Base-by-base conservation (phyloP, 2,797 vertebrate species). In the Sarcophilus harrisii region DNA sequence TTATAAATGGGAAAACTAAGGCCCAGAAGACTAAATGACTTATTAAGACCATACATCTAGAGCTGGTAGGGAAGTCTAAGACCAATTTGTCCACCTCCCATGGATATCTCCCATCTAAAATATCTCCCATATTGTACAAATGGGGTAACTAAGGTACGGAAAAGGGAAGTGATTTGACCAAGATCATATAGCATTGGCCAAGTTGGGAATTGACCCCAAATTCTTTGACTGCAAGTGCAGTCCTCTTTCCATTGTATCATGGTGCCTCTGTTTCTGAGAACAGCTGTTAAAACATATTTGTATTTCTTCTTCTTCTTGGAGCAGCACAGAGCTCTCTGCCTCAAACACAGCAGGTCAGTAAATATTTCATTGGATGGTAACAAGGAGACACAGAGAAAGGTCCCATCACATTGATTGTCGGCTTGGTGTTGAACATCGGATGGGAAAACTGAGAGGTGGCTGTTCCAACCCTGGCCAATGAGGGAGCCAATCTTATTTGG, bases 141-240 rank as follows among this genome's bases (percentile, higher is more conserved):
- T 58, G n/a, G 93, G 91, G 59, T 58, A 62, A 92, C 55, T 89
- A 52, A 92, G 29, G 3, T 32, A 93, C n/a, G 73, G 92, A 66
- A 32, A 73, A 38, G 3, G 58, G 45, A 60, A 32, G 14, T 29
- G 62, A 81, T 49, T 90, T 55, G 57, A 92, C 27, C n/a, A 57
- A 55, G 90, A 3, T 91, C 54, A 87, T 4, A 62, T 12, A 45
- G 52, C 58, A 27, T 73, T 55, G 81, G 6, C 0, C 24, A n/a
- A 89, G 3, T 38, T 55, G 54, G 57, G 28, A 1, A 21, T 62
- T 73, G n/a, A 59, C 0, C 6, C 32, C 21, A 57, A 57, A 28
- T 32, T 18, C 38, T 45, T 27, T 81, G 73, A 24, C 38, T 45
- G 5, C 5, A 38, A 73, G 66, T 73, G 2, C n/a, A 73, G n/a